Percentiles rank a stretch among this genome's conserved stretches.
Conservation (phyloP, 2,888 invertebrate genomes). For the Colostygia pectinataria region DNA sequence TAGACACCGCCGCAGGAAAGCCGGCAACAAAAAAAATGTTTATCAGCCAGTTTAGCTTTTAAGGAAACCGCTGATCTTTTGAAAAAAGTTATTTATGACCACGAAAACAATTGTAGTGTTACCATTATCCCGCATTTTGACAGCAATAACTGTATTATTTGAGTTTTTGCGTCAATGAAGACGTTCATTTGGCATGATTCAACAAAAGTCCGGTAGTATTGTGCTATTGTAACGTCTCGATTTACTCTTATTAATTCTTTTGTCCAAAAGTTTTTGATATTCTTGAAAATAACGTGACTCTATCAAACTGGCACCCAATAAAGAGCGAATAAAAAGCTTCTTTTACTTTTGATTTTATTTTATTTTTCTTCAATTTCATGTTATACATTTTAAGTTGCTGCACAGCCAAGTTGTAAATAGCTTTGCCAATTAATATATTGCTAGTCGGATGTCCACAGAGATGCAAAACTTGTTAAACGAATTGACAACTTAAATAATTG, state of each 20-base stretch:
- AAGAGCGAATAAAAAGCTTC: conserved; percentile 3
- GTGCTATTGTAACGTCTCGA: conserved; percentile 30
- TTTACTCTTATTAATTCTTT: conserved; percentile 34
- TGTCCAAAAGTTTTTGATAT: conserved; percentile 28
- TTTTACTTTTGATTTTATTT: not conserved
- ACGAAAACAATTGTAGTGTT: conserved; percentile 80
- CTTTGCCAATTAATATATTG: conserved; percentile 20
- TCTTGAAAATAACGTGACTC: conserved; percentile 11
- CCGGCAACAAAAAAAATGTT: conserved; percentile 76
- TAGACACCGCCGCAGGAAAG: conserved; percentile 79
- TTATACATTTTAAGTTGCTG: not conserved
- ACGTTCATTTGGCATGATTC: conserved; percentile 58
- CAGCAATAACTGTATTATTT: conserved; percentile 77
- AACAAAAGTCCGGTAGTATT: conserved; percentile 51
- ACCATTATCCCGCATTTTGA: conserved; percentile 80
- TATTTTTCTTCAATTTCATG: conserved; percentile 9
- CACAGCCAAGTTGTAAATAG: conserved; percentile 18
- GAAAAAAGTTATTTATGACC: conserved; percentile 79
- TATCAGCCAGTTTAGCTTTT: conserved; percentile 82
- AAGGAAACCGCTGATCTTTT: conserved; percentile 82
- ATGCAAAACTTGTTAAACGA: conserved; percentile 29
- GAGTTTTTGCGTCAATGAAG: conserved; percentile 68
- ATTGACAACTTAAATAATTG: conserved; percentile 35
- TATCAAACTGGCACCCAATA: conserved; percentile 21
- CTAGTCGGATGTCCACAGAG: conserved; percentile 18